A percentile compares a stretch with the other conserved stretches of the same genome.
These are phyloP conservation scores for Dolichoris vasculosae DNA, from an alignment of 1,140 invertebrate species.

Conservation along the genomic window DNA sequence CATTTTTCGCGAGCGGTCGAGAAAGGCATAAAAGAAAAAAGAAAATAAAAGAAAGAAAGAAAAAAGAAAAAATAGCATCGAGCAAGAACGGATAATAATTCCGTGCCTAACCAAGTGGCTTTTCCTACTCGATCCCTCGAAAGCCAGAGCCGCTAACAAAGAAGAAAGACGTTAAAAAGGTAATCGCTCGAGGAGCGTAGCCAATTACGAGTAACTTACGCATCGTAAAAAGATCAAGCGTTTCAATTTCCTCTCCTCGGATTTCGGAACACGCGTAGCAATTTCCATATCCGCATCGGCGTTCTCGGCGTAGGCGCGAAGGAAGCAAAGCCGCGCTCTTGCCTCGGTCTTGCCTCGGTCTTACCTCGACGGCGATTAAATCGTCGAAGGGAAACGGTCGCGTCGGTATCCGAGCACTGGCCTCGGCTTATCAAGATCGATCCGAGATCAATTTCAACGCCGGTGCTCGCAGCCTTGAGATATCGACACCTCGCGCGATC, in stretches of 20 bases:
- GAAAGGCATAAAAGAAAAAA: no score
- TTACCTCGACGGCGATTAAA: neutral
- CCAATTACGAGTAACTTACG: no score
- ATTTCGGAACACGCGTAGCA: neutral
- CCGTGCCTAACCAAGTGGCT: neutral
- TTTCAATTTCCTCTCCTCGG: neutral
- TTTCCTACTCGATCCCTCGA: neutral
- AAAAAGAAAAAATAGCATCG: no score
- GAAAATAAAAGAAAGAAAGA: no score
- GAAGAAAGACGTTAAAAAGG: neutral
- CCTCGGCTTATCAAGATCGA: neutral
- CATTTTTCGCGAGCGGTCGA: no score
- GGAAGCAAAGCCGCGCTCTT: neutral
- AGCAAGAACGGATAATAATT: no score
- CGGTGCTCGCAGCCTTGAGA: conserved; percentile 13
- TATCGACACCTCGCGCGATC: conserved; percentile 28
- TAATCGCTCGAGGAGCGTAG: no score
- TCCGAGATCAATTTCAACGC: conserved; percentile 32
- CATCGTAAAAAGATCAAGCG: neutral
- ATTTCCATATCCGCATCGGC: neutral
- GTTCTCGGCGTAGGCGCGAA: neutral
- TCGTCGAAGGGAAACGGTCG: neutral
- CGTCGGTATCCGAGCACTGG: neutral
- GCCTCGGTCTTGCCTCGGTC: neutral
- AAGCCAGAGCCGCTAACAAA: neutral